phyloP scores from a whole-genome alignment of 64 coral and sea anemone species.

The Montipora efflorescens region DNA sequence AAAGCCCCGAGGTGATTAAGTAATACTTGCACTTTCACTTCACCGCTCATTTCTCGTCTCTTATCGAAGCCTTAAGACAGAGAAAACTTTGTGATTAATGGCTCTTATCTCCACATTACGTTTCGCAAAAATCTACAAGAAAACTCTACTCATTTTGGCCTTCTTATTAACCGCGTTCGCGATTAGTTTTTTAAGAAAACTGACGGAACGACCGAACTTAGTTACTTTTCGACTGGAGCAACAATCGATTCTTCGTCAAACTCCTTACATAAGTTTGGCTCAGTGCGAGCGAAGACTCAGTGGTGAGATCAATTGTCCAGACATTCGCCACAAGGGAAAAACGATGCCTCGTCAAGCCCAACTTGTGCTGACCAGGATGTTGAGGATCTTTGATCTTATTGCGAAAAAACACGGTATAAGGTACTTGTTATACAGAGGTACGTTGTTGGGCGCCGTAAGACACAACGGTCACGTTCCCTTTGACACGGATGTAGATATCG shows the following conservation, averaged over 20 bases:
- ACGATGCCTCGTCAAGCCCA: conserved; percentile 38
- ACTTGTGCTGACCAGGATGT: conserved; percentile 55
- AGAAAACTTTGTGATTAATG: too few relatives aligned
- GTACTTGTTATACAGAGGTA: conserved; percentile 53
- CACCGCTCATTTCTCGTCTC: too few relatives aligned
- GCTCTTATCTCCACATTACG: too few relatives aligned
- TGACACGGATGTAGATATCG: conserved; percentile 56
- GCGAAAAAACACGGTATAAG: conserved; percentile 39
- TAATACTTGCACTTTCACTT: too few relatives aligned
- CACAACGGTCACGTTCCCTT: conserved; percentile 62
- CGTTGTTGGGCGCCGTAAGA: conserved; percentile 48
- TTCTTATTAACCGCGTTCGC: too few relatives aligned
- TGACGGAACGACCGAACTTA: too few relatives aligned
- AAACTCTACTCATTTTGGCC: too few relatives aligned
- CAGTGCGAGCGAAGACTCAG: not conserved
- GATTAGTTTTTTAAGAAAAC: too few relatives aligned
- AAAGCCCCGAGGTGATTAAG: too few relatives aligned
- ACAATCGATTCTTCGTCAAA: not conserved
- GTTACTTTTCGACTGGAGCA: too few relatives aligned
- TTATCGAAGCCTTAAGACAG: too few relatives aligned
- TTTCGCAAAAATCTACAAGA: too few relatives aligned
- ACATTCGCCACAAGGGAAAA: conserved; percentile 48
- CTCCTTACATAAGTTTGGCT: not conserved
- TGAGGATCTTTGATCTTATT: conserved; percentile 50
- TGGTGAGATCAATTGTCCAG: conserved; percentile 33